Conservation (phyloP, 2,797 vertebrate species). For the Enteromius argenteus region DNA sequence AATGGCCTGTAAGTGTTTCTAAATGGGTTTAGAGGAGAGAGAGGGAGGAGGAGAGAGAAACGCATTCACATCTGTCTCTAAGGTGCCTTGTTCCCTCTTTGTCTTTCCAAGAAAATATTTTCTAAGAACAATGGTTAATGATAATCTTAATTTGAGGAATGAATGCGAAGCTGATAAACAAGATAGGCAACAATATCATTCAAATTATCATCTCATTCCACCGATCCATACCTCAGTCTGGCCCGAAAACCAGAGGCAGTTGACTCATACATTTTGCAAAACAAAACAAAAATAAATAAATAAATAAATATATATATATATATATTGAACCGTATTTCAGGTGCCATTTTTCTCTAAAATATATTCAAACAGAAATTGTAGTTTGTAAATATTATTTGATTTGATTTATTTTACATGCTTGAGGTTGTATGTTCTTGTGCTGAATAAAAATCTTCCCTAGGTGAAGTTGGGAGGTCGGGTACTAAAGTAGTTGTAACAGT, state of each 20-base stretch:
- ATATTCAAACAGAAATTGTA: neutral
- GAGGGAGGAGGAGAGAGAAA: slow-evolving; percentile 17
- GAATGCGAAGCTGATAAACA: slow-evolving; percentile 10
- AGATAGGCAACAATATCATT: slow-evolving; percentile 9
- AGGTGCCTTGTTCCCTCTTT: neutral
- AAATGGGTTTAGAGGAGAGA: slow-evolving; percentile 49
- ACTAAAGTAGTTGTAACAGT: slow-evolving; percentile 12
- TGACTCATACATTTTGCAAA: neutral
- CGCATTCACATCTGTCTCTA: slow-evolving; percentile 24
- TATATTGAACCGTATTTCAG: neutral
- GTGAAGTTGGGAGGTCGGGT: neutral
- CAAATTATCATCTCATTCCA: neutral
- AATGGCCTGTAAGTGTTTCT: slow-evolving; percentile 58
- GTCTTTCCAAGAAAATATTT: slow-evolving; percentile 7
- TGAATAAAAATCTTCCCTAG: neutral
- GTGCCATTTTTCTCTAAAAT: neutral
- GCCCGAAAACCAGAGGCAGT: neutral
- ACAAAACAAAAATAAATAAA: too few relatives aligned
- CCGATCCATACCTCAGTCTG: neutral
- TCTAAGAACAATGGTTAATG: neutral
- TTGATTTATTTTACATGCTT: neutral
- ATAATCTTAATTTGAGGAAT: neutral
- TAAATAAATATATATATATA: too few relatives aligned
- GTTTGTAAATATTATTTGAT: neutral
- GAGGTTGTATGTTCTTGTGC: slow-evolving; percentile 2